A percentile compares a stretch with the other conserved stretches of the same genome.
Conservation (phyloP, 2,888 invertebrate species). For the Mimachlamys varia region DNA sequence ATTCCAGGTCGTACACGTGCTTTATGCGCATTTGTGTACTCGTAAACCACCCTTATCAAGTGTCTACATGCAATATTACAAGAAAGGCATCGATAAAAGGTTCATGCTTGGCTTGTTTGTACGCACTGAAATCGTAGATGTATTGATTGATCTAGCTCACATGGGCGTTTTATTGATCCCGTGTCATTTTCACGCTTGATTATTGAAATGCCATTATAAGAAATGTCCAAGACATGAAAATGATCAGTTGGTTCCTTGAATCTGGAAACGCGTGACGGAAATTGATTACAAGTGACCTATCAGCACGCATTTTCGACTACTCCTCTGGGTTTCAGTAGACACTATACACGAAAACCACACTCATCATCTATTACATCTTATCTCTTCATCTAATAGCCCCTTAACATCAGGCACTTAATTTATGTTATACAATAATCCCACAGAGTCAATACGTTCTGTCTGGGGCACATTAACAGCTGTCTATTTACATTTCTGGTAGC, state of each 20-base stretch:
- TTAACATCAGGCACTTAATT: background rate
- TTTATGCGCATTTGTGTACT: background rate
- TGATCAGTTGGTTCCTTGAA: background rate
- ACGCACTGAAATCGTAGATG: background rate
- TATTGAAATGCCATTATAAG: background rate
- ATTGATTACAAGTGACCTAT: background rate
- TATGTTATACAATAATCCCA: background rate
- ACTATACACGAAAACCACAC: background rate
- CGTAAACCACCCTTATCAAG: background rate
- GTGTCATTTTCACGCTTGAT: background rate
- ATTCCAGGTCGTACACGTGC: background rate
- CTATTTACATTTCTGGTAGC: background rate
- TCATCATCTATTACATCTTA: too few relatives aligned
- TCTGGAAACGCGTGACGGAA: background rate
- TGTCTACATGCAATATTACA: background rate
- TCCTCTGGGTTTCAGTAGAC: background rate
- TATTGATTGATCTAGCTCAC: background rate
- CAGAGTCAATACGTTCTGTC: background rate
- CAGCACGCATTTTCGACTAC: background rate
- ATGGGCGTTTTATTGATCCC: slow-evolving; percentile 16
- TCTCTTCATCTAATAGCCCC: too few relatives aligned
- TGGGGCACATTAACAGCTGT: background rate
- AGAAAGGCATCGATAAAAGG: background rate
- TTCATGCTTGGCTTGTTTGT: background rate
- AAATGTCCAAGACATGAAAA: background rate